These are phyloP conservation scores for Pollimyrus isidori DNA, from an alignment of 2,113 vertebrate genomes.

Conservation along the genomic window DNA sequence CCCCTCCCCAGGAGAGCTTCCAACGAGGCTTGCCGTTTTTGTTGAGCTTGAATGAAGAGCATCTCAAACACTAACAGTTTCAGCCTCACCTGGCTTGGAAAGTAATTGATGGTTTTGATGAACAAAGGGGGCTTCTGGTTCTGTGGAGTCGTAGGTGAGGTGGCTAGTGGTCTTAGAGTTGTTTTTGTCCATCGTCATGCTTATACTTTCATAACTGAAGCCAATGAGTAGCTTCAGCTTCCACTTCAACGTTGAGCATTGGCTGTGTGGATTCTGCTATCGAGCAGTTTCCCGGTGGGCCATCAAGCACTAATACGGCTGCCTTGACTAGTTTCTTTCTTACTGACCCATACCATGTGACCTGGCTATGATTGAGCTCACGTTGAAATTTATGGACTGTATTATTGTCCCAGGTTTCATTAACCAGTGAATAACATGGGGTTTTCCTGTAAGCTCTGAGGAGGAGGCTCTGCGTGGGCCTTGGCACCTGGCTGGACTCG, in stretches of 20 bases:
- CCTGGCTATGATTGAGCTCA: neutral
- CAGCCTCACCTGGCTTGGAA: neutral
- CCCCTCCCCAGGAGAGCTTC: neutral
- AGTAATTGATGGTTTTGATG: neutral
- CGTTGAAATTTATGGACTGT: neutral
- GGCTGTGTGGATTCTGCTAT: neutral
- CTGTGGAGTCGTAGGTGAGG: neutral
- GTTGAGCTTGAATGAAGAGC: neutral
- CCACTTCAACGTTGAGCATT: neutral
- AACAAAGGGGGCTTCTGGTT: neutral
- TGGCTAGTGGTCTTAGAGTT: neutral
- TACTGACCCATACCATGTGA: neutral
- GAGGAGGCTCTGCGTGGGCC: conserved; percentile 43
- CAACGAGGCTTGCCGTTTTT: neutral
- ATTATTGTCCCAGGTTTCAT: neutral
- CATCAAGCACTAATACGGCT: neutral
- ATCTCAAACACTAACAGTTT: neutral
- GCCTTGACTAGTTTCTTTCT: neutral
- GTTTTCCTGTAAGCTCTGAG: neutral
- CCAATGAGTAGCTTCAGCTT: neutral
- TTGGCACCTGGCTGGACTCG: conserved; percentile 43
- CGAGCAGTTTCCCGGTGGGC: neutral
- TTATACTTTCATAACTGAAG: neutral
- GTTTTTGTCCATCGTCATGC: neutral
- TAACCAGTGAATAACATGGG: neutral